Percentiles rank a stretch among this genome's conserved stretches.
Evolutionary conservation across 2,113 vertebrate genomes (phyloP).

Genomic region (Crotalus helleri): DNA sequence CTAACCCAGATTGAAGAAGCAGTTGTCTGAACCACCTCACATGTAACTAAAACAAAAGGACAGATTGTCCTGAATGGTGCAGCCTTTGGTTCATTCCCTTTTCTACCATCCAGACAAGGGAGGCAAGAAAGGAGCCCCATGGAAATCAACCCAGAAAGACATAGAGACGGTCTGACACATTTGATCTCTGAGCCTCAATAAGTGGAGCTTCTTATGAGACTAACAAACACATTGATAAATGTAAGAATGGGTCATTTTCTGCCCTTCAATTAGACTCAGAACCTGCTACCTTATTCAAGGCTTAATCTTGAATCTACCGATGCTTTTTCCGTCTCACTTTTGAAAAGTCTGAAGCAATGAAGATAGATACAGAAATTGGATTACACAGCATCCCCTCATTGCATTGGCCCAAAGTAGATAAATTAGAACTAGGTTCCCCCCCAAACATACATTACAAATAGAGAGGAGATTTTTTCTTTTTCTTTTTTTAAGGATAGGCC

Average conservation of each 20-base stretch:
- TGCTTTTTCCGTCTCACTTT: not conserved
- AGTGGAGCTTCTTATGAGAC: not conserved
- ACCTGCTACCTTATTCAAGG: not conserved
- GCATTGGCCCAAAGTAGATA: not conserved
- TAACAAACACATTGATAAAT: not conserved
- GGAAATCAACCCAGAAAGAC: not conserved
- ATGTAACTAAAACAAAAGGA: slow-evolving; percentile 9
- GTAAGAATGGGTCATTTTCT: not conserved
- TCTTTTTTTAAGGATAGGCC: not conserved
- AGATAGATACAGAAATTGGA: not conserved
- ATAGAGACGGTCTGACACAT: not conserved
- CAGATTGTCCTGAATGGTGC: not conserved
- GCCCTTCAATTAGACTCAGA: not conserved
- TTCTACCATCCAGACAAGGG: not conserved
- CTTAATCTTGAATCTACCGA: not conserved
- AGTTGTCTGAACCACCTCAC: not conserved
- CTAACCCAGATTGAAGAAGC: not conserved
- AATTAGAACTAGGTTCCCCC: too few relatives aligned
- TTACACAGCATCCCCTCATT: too few relatives aligned
- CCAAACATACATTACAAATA: not conserved
- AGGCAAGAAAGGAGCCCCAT: too few relatives aligned
- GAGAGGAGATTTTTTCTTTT: not conserved
- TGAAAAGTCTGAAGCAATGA: not conserved
- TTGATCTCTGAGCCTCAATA: not conserved
- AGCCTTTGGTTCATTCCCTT: not conserved